Evolutionary conservation across 2,113 vertebrate species (phyloP).

Genomic region (Phaethon lepturus): DNA sequence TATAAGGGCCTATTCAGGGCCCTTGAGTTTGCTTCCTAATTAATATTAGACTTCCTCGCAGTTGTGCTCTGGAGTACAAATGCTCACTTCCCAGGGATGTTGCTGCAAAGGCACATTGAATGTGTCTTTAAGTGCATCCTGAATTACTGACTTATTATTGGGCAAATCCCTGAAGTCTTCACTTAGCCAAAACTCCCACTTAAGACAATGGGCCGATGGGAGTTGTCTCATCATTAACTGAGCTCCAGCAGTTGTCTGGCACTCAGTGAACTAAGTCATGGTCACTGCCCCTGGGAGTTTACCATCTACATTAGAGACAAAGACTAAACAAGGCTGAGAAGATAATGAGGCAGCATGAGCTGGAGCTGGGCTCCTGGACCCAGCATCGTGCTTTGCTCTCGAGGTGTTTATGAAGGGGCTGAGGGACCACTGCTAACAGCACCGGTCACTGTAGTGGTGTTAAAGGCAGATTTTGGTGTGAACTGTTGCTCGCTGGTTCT

Average conservation of each 20-base stretch:
- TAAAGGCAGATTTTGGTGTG: neutral
- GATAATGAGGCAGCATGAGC: conserved; percentile 26
- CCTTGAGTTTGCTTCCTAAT: conserved; percentile 59
- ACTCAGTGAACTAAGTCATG: conserved; percentile 51
- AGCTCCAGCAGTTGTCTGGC: conserved; percentile 62
- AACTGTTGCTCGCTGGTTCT: neutral
- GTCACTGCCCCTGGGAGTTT: conserved; percentile 27
- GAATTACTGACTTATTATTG: conserved; percentile 59
- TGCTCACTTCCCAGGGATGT: conserved; percentile 33
- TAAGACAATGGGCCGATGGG: conserved; percentile 42
- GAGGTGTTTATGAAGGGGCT: neutral
- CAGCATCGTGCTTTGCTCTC: neutral
- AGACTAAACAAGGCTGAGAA: conserved; percentile 6
- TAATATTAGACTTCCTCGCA: conserved; percentile 37
- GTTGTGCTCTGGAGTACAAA: conserved; percentile 49
- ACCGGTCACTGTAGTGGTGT: neutral
- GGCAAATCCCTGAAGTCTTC: conserved; percentile 51
- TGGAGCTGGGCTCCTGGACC: neutral
- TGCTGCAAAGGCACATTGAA: conserved; percentile 36
- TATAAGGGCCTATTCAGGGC: conserved; percentile 38
- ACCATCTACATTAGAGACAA: conserved; percentile 26
- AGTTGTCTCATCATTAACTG: conserved; percentile 43
- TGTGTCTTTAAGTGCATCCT: conserved; percentile 61
- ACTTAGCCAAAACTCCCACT: conserved; percentile 45
- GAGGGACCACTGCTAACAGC: neutral